A percentile compares a stretch with the other conserved stretches of the same genome.
phyloP scores from a whole-genome alignment of 2,888 invertebrate genomes.

The Pardosa pseudoannulata region DNA sequence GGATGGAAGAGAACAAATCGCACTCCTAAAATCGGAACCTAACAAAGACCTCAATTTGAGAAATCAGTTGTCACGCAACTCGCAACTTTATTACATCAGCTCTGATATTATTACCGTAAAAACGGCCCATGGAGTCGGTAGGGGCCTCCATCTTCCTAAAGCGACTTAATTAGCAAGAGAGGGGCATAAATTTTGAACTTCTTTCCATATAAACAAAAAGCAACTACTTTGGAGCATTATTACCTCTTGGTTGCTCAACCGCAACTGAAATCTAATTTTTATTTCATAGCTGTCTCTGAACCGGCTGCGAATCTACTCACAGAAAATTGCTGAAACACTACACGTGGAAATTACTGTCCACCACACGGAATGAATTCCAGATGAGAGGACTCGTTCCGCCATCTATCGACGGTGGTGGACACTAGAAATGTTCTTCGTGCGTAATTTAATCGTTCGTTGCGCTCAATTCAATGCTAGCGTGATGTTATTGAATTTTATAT shows the following conservation, averaged over 20 bases:
- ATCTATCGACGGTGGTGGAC: neutral
- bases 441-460: neutral
- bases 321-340: neutral
- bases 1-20: no score
- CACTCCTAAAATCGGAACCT: neutral
- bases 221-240: constrained; percentile 45
- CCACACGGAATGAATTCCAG: no score
- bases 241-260: constrained; percentile 63
- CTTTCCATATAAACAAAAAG: constrained; percentile 30
- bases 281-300: constrained; percentile 27
- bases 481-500: neutral
- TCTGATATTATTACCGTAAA: constrained; percentile 11
- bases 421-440: neutral
- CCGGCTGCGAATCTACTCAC: neutral
- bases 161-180: constrained; percentile 52
- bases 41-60: constrained; percentile 5
- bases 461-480: neutral
- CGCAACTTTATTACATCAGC: constrained; percentile 28
- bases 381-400: constrained; percentile 4
- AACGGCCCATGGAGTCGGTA: neutral
- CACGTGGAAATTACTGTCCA: neutral
- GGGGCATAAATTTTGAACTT: constrained; percentile 42
- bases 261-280: constrained; percentile 52
- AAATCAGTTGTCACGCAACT: constrained; percentile 33
- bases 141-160: constrained; percentile 16